Evolutionary conservation across 2,888 invertebrate genomes (phyloP), one percentile per base, ranked within the genome.

Genomic region (Microchrysa polita): DNA sequence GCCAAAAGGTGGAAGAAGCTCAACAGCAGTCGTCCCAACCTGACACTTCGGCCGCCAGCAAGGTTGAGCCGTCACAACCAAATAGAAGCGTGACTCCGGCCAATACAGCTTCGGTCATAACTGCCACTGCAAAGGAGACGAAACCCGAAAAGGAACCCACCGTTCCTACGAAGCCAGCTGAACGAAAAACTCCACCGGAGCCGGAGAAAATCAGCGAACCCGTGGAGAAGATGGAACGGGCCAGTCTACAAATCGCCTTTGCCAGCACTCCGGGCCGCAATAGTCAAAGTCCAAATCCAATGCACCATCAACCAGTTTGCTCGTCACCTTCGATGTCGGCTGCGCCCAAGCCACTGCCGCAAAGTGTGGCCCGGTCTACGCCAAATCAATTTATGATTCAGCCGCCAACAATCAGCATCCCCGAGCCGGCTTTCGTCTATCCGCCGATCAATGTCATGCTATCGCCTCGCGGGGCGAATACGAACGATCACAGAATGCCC

Each of bases 371-470:
- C 1, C 55, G 59, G 7, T 1, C 72, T 22, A 44, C n/a, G 14
- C 27, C 7, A 34, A 16, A 84, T 79, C 85, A 86, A 74, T 84
- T 80, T 9, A 88, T 86, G 76, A 86, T 89, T 83, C 91, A 90
- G 79, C 87, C 91, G 14, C 87, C 91, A 4, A 89, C 90, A 0
- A 90, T 91, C 16, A 90, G 89, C 78, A 88, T 91, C 78, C 90
- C 91, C 2, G 89, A 89, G 55, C 84, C 85, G 67, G 77, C 79
- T 1, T 73, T 80, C 7, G 67, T 82, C 1, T 84, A 83, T 59
- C 83, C 83, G 1, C 81, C 83, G 14, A 76, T 83, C 67, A 78
- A 77, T 69, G 78, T 78, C 1, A 80, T 83, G 42, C 74, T 84
- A 18, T 78, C 87, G 80, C 80, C 87, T 82, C 22, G 87, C 85